Evolutionary conservation across 92 coral and sea anemone genomes (phyloP), one percentile per base, ranked within the genome.

Genomic region (Phymanthus crucifer): DNA sequence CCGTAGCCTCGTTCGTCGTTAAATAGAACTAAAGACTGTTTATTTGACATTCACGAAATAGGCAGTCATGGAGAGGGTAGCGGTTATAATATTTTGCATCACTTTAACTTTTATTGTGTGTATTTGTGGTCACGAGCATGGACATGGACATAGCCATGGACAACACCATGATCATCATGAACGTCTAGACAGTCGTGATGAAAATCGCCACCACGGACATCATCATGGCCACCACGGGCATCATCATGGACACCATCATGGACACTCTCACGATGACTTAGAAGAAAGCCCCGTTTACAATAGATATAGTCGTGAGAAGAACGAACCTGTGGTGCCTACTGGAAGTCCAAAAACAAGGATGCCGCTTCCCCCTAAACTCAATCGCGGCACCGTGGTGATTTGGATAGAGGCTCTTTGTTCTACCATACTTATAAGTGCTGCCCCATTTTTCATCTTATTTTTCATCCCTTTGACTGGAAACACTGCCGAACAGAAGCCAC

Each of bases 341-440:
- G 43, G 72, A 27, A 66, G 50, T 34, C 18, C 84, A 37, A 79
- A 58, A 19, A 80, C 75, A 3, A 82, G 68, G 29, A 75, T 76
- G 74, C 83, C 76, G n/a, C 73, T 84, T 32, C 47, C 76, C 38
- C 71, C 75, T 32, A 76, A 70, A 46, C 74, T 54, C 72, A 67
- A 48, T 77, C 89, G 95, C 32, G 90, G 83, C 72, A 87, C 89
- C 56, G 6, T 87, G 7, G 66, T 83, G 19, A 90, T 90, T 37
- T 96, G 99, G 99, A 73, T 91, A 1, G 91, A 96, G 46, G 99
- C 99, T 1, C 79, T 96, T 21, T 88, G 84, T n/a, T 93, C 99
- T 3, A 96, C 99, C 0, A 52, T 96, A 21, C 83, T 96, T 67
- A 96, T 96, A 81, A 96, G 99, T 70, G 99, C 99, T n/a, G 99